Base-by-base conservation (phyloP, 2,888 invertebrate genomes). In the Cecidostiba fungosa region DNA sequence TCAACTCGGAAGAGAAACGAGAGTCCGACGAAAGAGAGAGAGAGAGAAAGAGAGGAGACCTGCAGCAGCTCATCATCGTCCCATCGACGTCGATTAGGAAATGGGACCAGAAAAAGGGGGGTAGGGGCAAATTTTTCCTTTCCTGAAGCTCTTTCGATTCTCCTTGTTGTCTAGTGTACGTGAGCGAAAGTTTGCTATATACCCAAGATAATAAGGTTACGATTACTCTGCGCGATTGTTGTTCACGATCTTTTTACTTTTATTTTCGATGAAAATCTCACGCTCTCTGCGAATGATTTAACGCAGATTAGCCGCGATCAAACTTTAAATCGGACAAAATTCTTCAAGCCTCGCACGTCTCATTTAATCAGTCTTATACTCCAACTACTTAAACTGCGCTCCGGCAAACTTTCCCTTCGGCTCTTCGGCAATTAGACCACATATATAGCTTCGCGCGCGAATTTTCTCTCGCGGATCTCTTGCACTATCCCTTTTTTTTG, bases 81-180 rank as follows among this genome's bases (percentile, higher is more conserved):
- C 79, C 73, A 79, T 79, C 74, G 80, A 79, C 73, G 77, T 77
- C 83, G 80, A 83, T 86, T 83, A 86, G 77, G 78, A 82, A 78
- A 78, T 70, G 26, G 70, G 19, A 47, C 32, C 10, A 23, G 66
- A 70, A 70, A 70, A 59, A n/a, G n/a, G n/a, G 8, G 54, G n/a
- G 54, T 4, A 23, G 50, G 1, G 36, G 19, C 39, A 29, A 1
- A 6, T n/a, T 79, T 81, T 43, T 50, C 32, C 23, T 54, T 29
- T 23, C 12, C 19, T 70, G 4, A 6, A 1, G 59, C 6, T 66
- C 39, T 16, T 59, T 73, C 43, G 32, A 26, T 73, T 81, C 29
- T 47, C 39, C 59, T 16, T 16, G 39, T 36, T 23, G 39, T 8
- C 8, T 14, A 43, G 39, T 12, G 1, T n/a, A n/a, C 23, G 14